Evolutionary conservation across 2,888 invertebrate genomes (phyloP).

Genomic region (Apamea anceps): DNA sequence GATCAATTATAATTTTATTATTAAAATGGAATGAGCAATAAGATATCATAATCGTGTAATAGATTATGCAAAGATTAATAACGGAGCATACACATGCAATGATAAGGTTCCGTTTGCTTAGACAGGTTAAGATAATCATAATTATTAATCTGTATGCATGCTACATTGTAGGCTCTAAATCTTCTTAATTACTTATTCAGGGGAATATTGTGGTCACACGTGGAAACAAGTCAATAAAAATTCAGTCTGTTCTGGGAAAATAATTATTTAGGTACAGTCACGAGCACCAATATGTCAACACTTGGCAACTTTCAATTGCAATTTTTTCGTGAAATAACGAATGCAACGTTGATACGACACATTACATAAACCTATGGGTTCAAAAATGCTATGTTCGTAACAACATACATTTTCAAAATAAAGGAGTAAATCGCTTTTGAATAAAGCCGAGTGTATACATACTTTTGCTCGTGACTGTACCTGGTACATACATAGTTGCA

Average conservation of each 20-base stretch:
- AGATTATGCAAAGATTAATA: not conserved
- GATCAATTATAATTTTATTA: slow-evolving; percentile 20
- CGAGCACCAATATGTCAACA: too few relatives aligned
- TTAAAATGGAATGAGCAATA: slow-evolving; percentile 1
- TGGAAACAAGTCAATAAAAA: not conserved
- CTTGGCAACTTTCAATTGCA: too few relatives aligned
- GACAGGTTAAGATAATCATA: not conserved
- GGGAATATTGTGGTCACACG: not conserved
- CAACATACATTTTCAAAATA: too few relatives aligned
- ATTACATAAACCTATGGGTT: too few relatives aligned
- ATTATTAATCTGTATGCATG: not conserved
- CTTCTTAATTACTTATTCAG: not conserved
- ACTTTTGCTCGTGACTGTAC: too few relatives aligned
- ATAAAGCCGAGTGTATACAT: too few relatives aligned
- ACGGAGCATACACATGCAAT: not conserved
- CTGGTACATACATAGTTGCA: not conserved
- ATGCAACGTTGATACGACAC: too few relatives aligned
- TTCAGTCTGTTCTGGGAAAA: not conserved
- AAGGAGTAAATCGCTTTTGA: too few relatives aligned
- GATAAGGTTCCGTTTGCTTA: not conserved
- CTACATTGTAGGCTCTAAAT: not conserved
- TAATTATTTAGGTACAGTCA: not conserved
- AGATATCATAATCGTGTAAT: not conserved
- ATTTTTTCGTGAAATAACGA: too few relatives aligned
- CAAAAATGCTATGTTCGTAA: too few relatives aligned